phyloP scores from a whole-genome alignment of 1,140 invertebrate genomes.

The Hirudo medicinalis region DNA sequence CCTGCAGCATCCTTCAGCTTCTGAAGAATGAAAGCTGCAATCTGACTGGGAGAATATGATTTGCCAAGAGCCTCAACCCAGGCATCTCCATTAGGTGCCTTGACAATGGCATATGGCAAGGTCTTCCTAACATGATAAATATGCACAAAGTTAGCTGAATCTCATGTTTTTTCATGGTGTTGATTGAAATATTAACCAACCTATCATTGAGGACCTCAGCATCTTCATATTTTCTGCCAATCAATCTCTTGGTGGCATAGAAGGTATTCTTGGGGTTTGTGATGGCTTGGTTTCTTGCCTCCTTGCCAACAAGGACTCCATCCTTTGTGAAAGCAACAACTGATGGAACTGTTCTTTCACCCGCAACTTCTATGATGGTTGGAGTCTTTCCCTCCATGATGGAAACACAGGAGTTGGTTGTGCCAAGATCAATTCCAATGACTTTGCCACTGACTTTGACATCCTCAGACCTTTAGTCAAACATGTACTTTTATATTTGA shows the following conservation, averaged over 20 bases:
- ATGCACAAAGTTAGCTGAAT: too few species aligned
- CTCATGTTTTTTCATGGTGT: too few species aligned
- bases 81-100: constrained; percentile 95
- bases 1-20: constrained; percentile 93
- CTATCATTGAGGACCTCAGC: constrained; percentile 91
- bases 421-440: constrained; percentile 92
- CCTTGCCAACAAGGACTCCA: constrained; percentile 84
- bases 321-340: constrained; percentile 83
- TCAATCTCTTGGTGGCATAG: constrained; percentile 94
- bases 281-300: constrained; percentile 96
- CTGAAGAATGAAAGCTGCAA: constrained; percentile 82
- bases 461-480: too few species aligned
- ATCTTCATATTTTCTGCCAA: constrained; percentile 88
- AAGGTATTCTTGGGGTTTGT: constrained; percentile 96
- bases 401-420: constrained; percentile 91
- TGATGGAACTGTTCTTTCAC: constrained; percentile 84
- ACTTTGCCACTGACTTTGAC: constrained; percentile 56
- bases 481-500: too few species aligned
- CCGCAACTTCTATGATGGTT: constrained; percentile 77
- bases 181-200: constrained; percentile 44
- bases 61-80: constrained; percentile 96
- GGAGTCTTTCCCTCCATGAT: constrained; percentile 92
- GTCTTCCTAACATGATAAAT: constrained; percentile 55
- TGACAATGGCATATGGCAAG: constrained; percentile 90
- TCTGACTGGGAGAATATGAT: constrained; percentile 84